phyloP scores from a whole-genome alignment of 2,888 invertebrate genomes.

The Rotaria sp. region DNA sequence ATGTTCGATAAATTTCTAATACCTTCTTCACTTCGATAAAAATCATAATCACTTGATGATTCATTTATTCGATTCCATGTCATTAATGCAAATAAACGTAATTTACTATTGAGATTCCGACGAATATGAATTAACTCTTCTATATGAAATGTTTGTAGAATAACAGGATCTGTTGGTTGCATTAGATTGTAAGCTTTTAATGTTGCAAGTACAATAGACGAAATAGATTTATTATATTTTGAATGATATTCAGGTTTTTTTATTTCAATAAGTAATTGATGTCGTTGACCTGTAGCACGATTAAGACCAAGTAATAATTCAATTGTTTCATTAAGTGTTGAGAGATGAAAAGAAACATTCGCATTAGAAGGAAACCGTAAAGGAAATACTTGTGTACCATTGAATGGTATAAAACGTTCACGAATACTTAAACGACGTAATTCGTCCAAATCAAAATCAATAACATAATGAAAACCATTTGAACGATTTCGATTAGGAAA shows the following conservation, averaged over 20 bases:
- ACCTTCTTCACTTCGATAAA: background rate
- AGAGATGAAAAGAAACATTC: background rate
- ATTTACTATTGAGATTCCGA: too few species aligned
- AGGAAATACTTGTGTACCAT: background rate
- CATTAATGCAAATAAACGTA: constrained; percentile 22
- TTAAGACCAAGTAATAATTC: constrained; percentile 14
- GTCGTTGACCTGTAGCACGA: background rate
- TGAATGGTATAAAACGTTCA: background rate
- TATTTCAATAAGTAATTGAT: constrained; percentile 1
- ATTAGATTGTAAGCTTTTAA: background rate
- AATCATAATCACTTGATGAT: constrained; percentile 16
- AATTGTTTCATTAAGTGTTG: constrained; percentile 1
- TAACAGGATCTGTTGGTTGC: background rate
- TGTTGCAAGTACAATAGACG: background rate
- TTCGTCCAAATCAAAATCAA: constrained; percentile 23
- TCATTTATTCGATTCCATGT: background rate
- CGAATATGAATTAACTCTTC: background rate
- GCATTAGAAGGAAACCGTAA: background rate
- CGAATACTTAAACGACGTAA: background rate
- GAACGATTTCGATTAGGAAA: constrained; percentile 20
- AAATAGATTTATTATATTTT: background rate
- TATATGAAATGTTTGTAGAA: constrained; percentile 27
- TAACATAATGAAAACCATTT: constrained; percentile 6
- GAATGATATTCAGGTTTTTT: constrained; percentile 22
- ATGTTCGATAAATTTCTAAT: background rate